Evolutionary conservation across 2,797 vertebrate genomes (phyloP).

Genomic region (Diplodus sargus): DNA sequence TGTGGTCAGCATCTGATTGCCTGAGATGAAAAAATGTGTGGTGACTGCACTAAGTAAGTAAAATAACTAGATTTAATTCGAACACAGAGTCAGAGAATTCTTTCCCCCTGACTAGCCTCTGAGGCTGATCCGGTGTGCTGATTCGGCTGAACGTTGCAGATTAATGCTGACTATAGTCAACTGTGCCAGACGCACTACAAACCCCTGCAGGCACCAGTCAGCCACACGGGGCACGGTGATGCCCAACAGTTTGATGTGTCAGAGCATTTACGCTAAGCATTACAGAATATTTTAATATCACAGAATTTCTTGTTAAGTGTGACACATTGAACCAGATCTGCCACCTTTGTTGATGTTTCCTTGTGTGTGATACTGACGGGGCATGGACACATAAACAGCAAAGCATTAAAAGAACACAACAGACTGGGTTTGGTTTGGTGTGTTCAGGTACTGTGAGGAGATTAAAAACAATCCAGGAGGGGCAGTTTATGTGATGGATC

Average conservation of each 20-base stretch:
- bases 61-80: not conserved
- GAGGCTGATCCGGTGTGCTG: constrained; percentile 15
- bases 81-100: not conserved
- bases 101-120: not conserved
- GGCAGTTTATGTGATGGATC: not conserved
- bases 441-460: not conserved
- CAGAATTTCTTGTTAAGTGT: not conserved
- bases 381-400: not conserved
- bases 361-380: not conserved
- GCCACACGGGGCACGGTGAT: not conserved
- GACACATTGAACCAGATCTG: not conserved
- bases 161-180: constrained; percentile 26
- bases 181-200: not conserved
- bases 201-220: not conserved
- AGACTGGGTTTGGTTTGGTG: not conserved
- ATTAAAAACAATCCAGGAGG: not conserved
- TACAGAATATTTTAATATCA: not conserved
- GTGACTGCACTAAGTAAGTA: not conserved
- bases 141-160: constrained; percentile 1
- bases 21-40: not conserved
- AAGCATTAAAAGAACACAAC: not conserved
- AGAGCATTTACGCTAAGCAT: not conserved
- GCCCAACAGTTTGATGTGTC: constrained; percentile 3
- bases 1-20: not conserved
- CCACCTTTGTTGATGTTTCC: not conserved